Evolutionary conservation across 2,113 vertebrate genomes (phyloP).

Genomic region (Pangasianodon gigas): DNA sequence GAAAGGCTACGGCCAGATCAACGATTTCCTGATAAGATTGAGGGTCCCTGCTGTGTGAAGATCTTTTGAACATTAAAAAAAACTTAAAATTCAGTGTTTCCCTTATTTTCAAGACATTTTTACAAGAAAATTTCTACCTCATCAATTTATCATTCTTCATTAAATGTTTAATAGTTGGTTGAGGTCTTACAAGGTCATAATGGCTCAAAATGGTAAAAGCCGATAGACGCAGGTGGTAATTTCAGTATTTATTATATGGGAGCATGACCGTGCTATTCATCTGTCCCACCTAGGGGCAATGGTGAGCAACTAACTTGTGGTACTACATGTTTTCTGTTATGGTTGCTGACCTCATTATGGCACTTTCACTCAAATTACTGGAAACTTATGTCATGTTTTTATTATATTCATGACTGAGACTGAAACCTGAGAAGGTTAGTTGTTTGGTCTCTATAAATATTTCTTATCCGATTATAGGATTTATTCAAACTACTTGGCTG

Average conservation of each 20-base stretch:
- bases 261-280: background rate
- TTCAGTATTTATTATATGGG: background rate
- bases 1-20: background rate
- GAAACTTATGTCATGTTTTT: constrained; percentile 47
- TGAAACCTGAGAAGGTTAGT: constrained; percentile 40
- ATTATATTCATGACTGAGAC: constrained; percentile 39
- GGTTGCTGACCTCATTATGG: constrained; percentile 35
- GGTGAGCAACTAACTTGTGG: background rate
- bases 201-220: background rate
- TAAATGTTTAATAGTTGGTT: background rate
- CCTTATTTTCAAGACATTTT: background rate
- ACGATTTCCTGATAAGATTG: background rate
- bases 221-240: background rate
- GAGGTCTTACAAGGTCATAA: background rate
- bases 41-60: constrained; percentile 35
- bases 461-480: constrained; percentile 19
- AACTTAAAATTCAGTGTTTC: background rate
- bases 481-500: constrained; percentile 25
- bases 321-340: constrained; percentile 22
- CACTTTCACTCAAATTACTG: constrained; percentile 43
- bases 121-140: background rate
- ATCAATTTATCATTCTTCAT: background rate
- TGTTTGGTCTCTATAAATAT: constrained; percentile 27
- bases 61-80: constrained; percentile 69
- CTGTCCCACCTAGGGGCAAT: background rate